phyloP scores from a whole-genome alignment of 1,140 invertebrate species.

The Dryas iulia region DNA sequence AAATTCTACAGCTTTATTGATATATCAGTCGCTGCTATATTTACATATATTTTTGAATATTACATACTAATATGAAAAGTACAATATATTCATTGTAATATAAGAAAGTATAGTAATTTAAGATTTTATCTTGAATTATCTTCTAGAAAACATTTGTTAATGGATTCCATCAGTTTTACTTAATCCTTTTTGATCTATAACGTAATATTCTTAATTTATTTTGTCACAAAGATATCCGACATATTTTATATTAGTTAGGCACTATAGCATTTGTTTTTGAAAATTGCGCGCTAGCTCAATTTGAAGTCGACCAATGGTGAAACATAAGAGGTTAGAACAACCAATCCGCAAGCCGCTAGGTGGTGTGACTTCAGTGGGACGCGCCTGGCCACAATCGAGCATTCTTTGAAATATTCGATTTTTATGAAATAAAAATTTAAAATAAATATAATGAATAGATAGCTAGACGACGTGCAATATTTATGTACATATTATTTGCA shows the following conservation, averaged over 20 bases:
- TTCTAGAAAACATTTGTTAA: neutral
- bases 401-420: constrained; percentile 30
- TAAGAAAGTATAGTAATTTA: neutral
- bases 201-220: neutral
- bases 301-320: constrained; percentile 51
- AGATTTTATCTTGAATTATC: neutral
- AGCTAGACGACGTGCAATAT: constrained; percentile 1
- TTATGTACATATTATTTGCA: constrained; percentile 2
- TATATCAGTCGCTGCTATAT: neutral
- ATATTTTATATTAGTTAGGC: neutral
- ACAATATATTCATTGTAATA: neutral
- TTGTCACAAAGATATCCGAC: neutral
- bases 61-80: neutral
- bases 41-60: neutral
- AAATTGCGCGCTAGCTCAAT: constrained; percentile 41
- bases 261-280: constrained; percentile 16
- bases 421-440: constrained; percentile 37
- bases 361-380: constrained; percentile 73
- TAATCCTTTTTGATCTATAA: neutral
- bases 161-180: neutral
- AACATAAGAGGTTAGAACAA: constrained; percentile 27
- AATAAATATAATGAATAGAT: neutral
- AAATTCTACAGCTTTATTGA: neutral
- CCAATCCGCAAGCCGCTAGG: constrained; percentile 59
- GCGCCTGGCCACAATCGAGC: constrained; percentile 38